Evolutionary conservation across 2,888 invertebrate species (phyloP), one percentile per base, ranked within the genome.

Genomic region (Noctuana brunneofusca): DNA sequence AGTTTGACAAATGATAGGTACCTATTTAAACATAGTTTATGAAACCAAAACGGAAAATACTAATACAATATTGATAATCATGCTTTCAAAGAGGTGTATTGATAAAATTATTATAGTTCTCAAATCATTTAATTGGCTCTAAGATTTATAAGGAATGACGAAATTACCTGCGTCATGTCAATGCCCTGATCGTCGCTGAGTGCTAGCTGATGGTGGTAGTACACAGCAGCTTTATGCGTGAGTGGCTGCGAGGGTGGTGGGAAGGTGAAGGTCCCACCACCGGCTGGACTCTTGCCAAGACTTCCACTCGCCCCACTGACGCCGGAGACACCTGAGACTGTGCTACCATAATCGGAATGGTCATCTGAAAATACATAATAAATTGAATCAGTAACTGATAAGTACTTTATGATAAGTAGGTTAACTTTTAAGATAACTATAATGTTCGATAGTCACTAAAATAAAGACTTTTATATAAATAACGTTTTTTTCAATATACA

Each of bases 171-270:
- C 68, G 96, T 96, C 93, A 96, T 95, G 87, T 97, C 96, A 76
- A 97, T 97, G 66, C 96, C 96, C 87, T 96, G 96, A 84, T 97
- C 97, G 83, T 97, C 96, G 79, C 96, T 95, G 66, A 96, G 90
- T 65, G 96, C 95, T 71, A 96, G 92, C 85, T 96, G 96, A 74
- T 96, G 96, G 75, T 96, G 96, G 86, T 96, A 96, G 80, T 95
- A 95, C 1, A 96, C 95, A 0, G 95, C 95, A 0, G 95, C 95
- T 75, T 95, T 95, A 78, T 95, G 95, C 3, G 95, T 95, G 71
- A 95, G 93, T 2, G 95, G 95, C 74, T 94, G 93, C 67, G 92
- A 92, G 46, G 94, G 94, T 8, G 95, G 94, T 16, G 95, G 96
- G 84, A 96, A 96, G 32, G 96, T 95, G 82, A 95, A 95, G 30